phyloP scores from a whole-genome alignment of 2,113 vertebrate species.

The Seriola rivoliana region DNA sequence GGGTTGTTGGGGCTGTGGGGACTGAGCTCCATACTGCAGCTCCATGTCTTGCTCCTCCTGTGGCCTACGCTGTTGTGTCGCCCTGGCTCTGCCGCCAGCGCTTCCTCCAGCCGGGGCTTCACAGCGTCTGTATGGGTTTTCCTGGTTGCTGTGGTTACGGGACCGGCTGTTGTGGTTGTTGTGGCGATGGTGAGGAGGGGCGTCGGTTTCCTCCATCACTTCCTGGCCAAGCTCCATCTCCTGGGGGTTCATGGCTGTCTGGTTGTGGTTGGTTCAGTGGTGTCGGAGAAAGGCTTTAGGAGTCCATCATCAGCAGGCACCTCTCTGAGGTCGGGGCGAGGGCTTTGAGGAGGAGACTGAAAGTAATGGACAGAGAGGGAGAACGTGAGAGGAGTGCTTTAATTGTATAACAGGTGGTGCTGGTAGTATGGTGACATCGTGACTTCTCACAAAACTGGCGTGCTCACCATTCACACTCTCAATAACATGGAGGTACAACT shows the following conservation, averaged over 20 bases:
- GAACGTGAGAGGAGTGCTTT: too few relatives aligned
- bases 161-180: constrained; percentile 63
- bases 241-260: constrained; percentile 90
- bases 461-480: too few relatives aligned
- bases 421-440: too few relatives aligned
- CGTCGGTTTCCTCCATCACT: constrained; percentile 87
- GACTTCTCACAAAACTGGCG: too few relatives aligned
- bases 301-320: constrained; percentile 80
- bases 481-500: too few relatives aligned
- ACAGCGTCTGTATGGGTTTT: constrained; percentile 69
- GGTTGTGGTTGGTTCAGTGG: constrained; percentile 33
- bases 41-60: constrained; percentile 73
- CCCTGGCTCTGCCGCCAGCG: constrained; percentile 26
- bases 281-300: constrained; percentile 68
- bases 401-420: too few relatives aligned
- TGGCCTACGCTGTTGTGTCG: constrained; percentile 32
- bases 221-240: constrained; percentile 86
- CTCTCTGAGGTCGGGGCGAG: constrained; percentile 23
- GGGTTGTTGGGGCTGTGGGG: constrained; percentile 57
- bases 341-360: constrained; percentile 40
- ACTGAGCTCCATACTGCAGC: constrained; percentile 65
- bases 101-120: constrained; percentile 61
- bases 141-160: constrained; percentile 72
- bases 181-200: constrained; percentile 63
- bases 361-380: neutral